These are phyloP conservation scores for Brachyptera risi DNA, from an alignment of 2,888 invertebrate genomes.

Conservation along the genomic window DNA sequence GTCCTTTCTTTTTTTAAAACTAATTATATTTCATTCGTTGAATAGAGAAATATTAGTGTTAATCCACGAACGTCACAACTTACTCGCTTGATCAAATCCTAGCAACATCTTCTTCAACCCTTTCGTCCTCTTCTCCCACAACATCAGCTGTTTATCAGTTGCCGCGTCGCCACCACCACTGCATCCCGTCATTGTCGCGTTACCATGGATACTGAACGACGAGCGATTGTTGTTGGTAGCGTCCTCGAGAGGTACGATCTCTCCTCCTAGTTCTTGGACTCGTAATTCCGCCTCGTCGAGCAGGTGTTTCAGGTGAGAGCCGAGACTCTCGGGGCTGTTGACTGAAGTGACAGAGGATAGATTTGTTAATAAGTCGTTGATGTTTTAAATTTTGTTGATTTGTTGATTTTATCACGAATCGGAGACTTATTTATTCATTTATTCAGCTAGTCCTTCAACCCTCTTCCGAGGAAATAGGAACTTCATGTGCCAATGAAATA, in stretches of 20 bases:
- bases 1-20: too few relatives aligned
- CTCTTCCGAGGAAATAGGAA: too few relatives aligned
- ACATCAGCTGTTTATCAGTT: conserved; percentile 76
- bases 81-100: conserved; percentile 81
- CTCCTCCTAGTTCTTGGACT: conserved; percentile 66
- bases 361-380: background rate
- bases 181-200: conserved; percentile 59
- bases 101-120: conserved; percentile 74
- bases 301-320: conserved; percentile 69
- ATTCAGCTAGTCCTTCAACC: too few relatives aligned
- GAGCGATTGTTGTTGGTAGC: conserved; percentile 42
- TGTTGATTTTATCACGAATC: too few relatives aligned
- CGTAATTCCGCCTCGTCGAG: conserved; percentile 79
- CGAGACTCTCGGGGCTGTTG: conserved; percentile 67
- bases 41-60: too few relatives aligned
- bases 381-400: too few relatives aligned
- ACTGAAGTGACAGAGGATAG: conserved; percentile 57
- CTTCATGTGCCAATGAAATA: too few relatives aligned
- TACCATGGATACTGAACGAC: conserved; percentile 55
- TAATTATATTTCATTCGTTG: too few relatives aligned
- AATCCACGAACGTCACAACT: too few relatives aligned
- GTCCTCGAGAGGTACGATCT: conserved; percentile 36
- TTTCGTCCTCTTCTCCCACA: conserved; percentile 82
- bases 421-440: too few relatives aligned
- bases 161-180: conserved; percentile 64